Conservation (phyloP, 64 coral and sea anemone species). For the Stichodactyla helianthus region DNA sequence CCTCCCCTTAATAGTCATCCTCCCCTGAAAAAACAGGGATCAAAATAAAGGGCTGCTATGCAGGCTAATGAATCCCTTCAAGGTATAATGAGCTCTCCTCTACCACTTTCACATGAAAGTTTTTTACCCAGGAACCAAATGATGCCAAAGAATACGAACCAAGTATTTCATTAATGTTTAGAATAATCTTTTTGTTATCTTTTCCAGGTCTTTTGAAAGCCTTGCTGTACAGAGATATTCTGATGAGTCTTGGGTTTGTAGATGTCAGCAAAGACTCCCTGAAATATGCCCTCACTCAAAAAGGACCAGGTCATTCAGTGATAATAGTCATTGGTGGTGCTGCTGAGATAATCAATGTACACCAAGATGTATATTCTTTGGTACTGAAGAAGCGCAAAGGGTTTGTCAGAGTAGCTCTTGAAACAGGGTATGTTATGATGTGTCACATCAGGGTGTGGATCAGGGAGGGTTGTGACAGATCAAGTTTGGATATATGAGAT, state of each 20-base stretch:
- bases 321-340: constrained; percentile 54
- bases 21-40: too few relatives aligned
- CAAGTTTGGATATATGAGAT: too few relatives aligned
- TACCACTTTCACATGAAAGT: too few relatives aligned
- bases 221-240: constrained; percentile 40
- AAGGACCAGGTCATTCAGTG: constrained; percentile 48
- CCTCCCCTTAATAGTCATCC: too few relatives aligned
- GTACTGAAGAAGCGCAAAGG: constrained; percentile 46
- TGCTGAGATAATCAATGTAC: constrained; percentile 1
- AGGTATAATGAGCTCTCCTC: too few relatives aligned
- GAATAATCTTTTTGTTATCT: not conserved
- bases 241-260: constrained; percentile 49
- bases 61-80: too few relatives aligned
- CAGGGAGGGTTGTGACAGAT: too few relatives aligned
- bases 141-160: not conserved
- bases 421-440: constrained; percentile 41
- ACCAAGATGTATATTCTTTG: constrained; percentile 31
- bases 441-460: too few relatives aligned
- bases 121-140: too few relatives aligned
- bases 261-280: constrained; percentile 39
- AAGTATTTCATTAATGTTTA: not conserved
- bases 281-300: constrained; percentile 27
- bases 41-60: too few relatives aligned
- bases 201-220: constrained; percentile 3
- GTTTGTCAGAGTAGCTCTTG: constrained; percentile 51